Evolutionary conservation across 2,113 vertebrate genomes (phyloP).

Genomic region (Solea senegalensis): DNA sequence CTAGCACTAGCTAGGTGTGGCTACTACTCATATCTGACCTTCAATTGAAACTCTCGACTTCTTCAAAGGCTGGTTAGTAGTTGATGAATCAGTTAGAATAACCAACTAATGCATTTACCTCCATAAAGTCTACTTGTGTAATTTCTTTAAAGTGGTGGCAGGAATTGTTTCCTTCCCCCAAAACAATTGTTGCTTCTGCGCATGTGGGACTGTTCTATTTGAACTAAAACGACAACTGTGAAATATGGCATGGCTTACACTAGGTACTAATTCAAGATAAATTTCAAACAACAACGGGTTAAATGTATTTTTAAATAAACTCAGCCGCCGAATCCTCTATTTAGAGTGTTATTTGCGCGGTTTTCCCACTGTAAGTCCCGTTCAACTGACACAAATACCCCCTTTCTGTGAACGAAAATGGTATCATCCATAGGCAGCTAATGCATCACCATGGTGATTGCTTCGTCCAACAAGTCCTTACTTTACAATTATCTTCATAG

Average conservation of each 20-base stretch:
- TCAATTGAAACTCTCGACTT: constrained; percentile 24
- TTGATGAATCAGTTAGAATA: constrained; percentile 19
- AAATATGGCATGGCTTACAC: background rate
- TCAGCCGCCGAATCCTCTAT: fast-evolving
- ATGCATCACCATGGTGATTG: constrained; percentile 46
- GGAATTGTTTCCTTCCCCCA: background rate
- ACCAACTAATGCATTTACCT: constrained; percentile 61
- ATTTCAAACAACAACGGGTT: background rate
- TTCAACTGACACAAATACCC: background rate
- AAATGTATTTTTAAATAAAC: fast-evolving
- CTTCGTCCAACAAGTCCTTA: background rate
- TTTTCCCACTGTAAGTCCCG: background rate
- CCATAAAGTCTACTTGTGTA: constrained; percentile 52
- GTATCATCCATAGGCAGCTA: constrained; percentile 7
- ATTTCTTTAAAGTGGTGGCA: background rate
- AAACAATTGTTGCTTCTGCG: constrained; percentile 48
- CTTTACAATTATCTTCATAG: too few relatives aligned
- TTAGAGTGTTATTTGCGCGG: fast-evolving
- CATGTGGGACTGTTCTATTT: constrained; percentile 46
- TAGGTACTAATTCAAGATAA: fast-evolving
- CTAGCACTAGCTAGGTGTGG: constrained; percentile 29
- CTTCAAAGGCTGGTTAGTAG: constrained; percentile 21
- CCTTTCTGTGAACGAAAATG: constrained; percentile 24
- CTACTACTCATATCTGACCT: constrained; percentile 46
- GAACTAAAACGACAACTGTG: background rate